Evolutionary conservation across 2,113 vertebrate genomes (phyloP).

Genomic region (Thermophis baileyi): DNA sequence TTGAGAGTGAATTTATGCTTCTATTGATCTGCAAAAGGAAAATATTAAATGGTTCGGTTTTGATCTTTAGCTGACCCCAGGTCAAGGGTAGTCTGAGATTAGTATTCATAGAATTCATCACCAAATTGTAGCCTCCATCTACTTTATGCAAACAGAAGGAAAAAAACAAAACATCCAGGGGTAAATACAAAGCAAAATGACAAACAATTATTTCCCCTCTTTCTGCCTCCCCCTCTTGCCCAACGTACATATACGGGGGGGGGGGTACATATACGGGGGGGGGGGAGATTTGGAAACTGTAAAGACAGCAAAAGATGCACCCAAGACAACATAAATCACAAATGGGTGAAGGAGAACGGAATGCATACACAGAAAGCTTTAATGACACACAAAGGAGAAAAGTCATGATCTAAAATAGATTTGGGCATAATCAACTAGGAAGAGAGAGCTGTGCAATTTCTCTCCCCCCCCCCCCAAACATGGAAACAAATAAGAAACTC

Average conservation of each 20-base stretch:
- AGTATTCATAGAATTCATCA: conserved; percentile 88
- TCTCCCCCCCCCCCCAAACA: not conserved
- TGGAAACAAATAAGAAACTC: not conserved
- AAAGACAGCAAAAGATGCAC: conserved; percentile 3
- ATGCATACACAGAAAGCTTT: conserved; percentile 23
- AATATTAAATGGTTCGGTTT: conserved; percentile 98
- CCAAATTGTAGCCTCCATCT: conserved; percentile 77
- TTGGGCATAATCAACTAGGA: conserved; percentile 28
- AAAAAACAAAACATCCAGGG: conserved; percentile 46
- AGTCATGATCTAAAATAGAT: conserved; percentile 23
- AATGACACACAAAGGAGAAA: conserved; percentile 36
- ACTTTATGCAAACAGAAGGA: conserved; percentile 80
- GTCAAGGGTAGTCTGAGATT: conserved; percentile 99
- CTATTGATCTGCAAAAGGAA: conserved; percentile 97
- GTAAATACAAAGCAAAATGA: conserved; percentile 68
- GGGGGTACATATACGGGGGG: too few relatives aligned
- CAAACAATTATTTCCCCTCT: conserved; percentile 50
- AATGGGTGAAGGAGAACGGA: conserved; percentile 17
- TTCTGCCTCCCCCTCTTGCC: conserved; percentile 10
- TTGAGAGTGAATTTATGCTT: conserved; percentile 96
- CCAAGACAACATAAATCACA: conserved; percentile 4
- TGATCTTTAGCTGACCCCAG: conserved; percentile 91
- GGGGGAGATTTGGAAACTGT: conserved; percentile 14
- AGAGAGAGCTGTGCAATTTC: not conserved
- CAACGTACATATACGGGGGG: not conserved